A percentile compares a stretch with the other conserved stretches of the same genome.
Evolutionary conservation across 2,113 vertebrate genomes (phyloP).

Genomic region (Oophaga pumilio): DNA sequence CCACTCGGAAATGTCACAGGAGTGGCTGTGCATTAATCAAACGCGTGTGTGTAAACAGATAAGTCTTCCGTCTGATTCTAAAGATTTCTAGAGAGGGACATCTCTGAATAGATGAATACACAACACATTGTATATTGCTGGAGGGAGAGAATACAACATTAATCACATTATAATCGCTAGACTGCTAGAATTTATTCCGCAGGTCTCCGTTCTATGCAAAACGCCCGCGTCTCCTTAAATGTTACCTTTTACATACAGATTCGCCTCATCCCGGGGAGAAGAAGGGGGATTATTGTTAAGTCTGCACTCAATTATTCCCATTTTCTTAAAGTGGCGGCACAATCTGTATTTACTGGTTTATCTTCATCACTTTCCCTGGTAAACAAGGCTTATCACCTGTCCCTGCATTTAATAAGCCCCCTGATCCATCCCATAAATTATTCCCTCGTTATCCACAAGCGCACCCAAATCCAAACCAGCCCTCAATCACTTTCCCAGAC

Average conservation of each 20-base stretch:
- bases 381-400: conserved; percentile 52
- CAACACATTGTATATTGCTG: conserved; percentile 42
- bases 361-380: conserved; percentile 36
- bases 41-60: conserved; percentile 53
- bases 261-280: not conserved
- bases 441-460: conserved; percentile 40
- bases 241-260: conserved; percentile 43
- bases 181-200: conserved; percentile 50
- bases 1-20: conserved; percentile 45
- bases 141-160: conserved; percentile 49
- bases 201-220: conserved; percentile 23
- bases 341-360: not conserved
- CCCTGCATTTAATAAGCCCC: conserved; percentile 44
- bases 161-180: conserved; percentile 56
- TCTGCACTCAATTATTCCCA: not conserved
- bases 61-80: conserved; percentile 56
- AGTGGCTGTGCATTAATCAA: conserved; percentile 53
- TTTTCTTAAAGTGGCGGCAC: conserved; percentile 1
- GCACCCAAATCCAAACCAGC: not conserved
- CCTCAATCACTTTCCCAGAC: conserved; percentile 50
- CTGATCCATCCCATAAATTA: conserved; percentile 54
- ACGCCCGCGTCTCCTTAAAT: conserved; percentile 1
- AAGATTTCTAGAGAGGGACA: conserved; percentile 54
- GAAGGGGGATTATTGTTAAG: not conserved
- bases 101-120: conserved; percentile 59